These are phyloP conservation scores for Aporophyla nigra DNA, from an alignment of 2,888 invertebrate genomes.

Conservation along the genomic window DNA sequence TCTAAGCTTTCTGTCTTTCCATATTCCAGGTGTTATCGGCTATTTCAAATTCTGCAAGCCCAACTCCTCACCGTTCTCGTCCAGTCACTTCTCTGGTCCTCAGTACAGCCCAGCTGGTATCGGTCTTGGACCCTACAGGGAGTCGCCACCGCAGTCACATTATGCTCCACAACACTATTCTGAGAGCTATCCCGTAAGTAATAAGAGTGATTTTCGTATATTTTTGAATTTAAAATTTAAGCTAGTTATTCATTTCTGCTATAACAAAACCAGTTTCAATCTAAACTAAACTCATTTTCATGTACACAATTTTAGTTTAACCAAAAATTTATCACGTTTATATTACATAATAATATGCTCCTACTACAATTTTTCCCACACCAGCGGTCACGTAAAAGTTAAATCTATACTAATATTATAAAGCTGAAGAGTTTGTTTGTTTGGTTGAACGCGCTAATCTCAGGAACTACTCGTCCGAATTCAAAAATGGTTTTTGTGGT, in stretches of 20 bases:
- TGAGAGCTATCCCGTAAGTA: conserved; percentile 84
- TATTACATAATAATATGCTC: too few species aligned
- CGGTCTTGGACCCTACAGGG: conserved; percentile 92
- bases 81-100: conserved; percentile 90
- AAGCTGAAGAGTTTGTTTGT: too few species aligned
- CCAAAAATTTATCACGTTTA: too few species aligned
- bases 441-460: too few species aligned
- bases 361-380: too few species aligned
- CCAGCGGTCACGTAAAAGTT: too few species aligned
- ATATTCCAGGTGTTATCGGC: conserved; percentile 93
- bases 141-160: conserved; percentile 76
- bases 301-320: not conserved
- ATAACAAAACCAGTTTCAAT: not conserved
- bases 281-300: too few species aligned
- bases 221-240: not conserved
- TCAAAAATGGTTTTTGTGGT: too few species aligned
- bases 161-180: conserved; percentile 84
- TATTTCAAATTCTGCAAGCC: conserved; percentile 96
- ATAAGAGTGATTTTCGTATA: not conserved
- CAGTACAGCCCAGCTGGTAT: conserved; percentile 95
- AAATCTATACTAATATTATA: too few species aligned
- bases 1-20: not conserved
- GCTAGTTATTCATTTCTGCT: not conserved
- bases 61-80: conserved; percentile 89
- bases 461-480: too few species aligned